Base-by-base conservation (phyloP, 2,888 invertebrate genomes). In the Cremastobaeus sp. region DNA sequence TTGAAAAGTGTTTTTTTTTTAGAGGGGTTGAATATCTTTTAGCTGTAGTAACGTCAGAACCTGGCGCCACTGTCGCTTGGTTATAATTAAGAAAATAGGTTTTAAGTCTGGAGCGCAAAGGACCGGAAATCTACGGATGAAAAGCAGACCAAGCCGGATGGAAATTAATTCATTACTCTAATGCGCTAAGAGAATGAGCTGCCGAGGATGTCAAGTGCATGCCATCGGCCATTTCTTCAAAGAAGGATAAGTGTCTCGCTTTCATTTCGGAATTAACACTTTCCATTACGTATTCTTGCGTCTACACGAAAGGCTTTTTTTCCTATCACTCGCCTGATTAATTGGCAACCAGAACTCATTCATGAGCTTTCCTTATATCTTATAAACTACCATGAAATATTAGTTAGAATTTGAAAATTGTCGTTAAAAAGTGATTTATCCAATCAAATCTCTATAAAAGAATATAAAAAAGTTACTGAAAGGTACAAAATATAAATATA, bases 161-260 rank as follows among this genome's bases (percentile, higher is more conserved):
- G 82, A 86, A 87, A 87, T 87, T 86, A 87, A 87, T 87, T 87
- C 86, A 87, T 87, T 87, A 87, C 85, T 83, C 84, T 87, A 87
- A 87, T 87, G 87, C 86, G 83, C 81, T 80, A 82, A 84, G 84
- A 81, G 81, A 80, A 82, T 80, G 79, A 81, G 79, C 80, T 80
- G 82, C 79, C 79, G 80, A 83, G 82, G 83, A 74, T 84, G 84
- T 83, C 82, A 83, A 84, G 83, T 82, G 81, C 82, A 74, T 62
- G 74, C 74, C 72, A 74, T 77, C 83, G 79, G 81, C 81, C 79
- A 78, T 81, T 81, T 79, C 79, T 76, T 73, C 73, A 77, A 80
- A 82, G 80, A 85, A 85, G 85, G 85, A 87, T 84, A 83, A 83
- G 85, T 84, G 86, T 85, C 85, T 83, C 85, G 82, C 86, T 86